Evolutionary conservation across 1,140 invertebrate genomes (phyloP), one percentile per base, ranked within the genome.

Genomic region (Drosophila burlai): DNA sequence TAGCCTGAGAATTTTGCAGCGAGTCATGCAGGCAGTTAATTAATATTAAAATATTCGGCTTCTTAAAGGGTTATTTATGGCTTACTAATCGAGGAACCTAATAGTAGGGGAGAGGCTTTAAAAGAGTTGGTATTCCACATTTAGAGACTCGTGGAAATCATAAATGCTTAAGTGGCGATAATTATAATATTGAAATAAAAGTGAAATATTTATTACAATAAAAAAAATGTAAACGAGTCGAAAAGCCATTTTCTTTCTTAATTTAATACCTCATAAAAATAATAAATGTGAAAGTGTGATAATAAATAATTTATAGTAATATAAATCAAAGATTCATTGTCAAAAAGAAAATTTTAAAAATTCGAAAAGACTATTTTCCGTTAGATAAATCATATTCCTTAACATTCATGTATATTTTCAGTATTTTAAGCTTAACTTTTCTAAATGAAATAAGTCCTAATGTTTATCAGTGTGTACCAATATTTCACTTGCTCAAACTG

Each of bases 51-150:
- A 40, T 57, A 57, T 57, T 57, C 54, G 36, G 15, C 18, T 26
- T n/a, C 16, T 57, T 57, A 57, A 57, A n/a, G 54, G 36, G 54
- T 57, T 57, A 57, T 57, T 57, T 57, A 57, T 57, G 54, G 54
- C 54, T 57, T 40, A 57, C 54, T 57, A 57, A 57, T 57, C 36
- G 36, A 4, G 36, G 15, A 5, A 16, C 1, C 9, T 26, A n/a
- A 6, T 10, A 40, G 13, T 6, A 24, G 36, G 36, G 16, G 34
- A 16, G 2, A 16, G 34, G 21, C 15, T n/a, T 38, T 0, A 10
- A 38, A n/a, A 2, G 18, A 6, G 15, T 6, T 38, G 18, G 7
- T 11, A 16, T 38, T 16, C 34, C 1, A 1, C 15, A 55, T 40
- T 55, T 11, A 40, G 16, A 40, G 8, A 16, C 4, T 24, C 9